These are phyloP conservation scores for Chionomys nivalis DNA, from an alignment of 2,113 vertebrate genomes.

Conservation along the genomic window DNA sequence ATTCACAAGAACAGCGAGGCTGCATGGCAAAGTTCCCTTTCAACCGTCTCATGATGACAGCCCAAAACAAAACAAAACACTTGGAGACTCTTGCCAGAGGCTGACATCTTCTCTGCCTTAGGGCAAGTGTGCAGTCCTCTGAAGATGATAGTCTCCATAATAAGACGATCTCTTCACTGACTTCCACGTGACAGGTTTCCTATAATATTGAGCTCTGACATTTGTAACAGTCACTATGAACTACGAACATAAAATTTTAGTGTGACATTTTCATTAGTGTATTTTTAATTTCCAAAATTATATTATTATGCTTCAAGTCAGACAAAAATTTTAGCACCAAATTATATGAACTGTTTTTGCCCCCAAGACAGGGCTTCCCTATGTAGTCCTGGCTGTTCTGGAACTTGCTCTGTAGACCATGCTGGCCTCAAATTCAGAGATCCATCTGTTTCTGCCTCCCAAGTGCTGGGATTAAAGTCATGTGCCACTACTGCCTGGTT, in stretches of 20 bases:
- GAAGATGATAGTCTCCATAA: not conserved
- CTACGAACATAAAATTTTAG: conserved; percentile 18
- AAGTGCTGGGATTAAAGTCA: not conserved
- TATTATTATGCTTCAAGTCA: conserved; percentile 5
- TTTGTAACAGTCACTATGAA: conserved; percentile 1
- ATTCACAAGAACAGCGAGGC: not conserved
- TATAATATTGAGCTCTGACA: not conserved
- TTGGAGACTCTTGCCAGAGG: not conserved
- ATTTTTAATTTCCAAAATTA: conserved; percentile 52
- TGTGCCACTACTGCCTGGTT: not conserved
- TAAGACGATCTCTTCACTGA: not conserved
- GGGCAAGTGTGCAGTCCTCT: not conserved
- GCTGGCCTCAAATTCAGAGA: not conserved
- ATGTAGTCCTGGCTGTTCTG: not conserved
- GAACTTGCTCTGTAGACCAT: not conserved
- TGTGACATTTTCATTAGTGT: conserved; percentile 44
- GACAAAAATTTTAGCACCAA: conserved; percentile 44
- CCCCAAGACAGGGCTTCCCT: not conserved
- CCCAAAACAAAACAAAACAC: not conserved
- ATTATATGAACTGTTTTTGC: not conserved
- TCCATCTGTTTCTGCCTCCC: not conserved
- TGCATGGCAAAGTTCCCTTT: not conserved
- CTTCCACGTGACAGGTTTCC: not conserved
- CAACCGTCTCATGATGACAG: not conserved
- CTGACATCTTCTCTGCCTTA: conserved; percentile 39